phyloP scores from a whole-genome alignment of 2,113 vertebrate genomes.

The Siniperca chuatsi region DNA sequence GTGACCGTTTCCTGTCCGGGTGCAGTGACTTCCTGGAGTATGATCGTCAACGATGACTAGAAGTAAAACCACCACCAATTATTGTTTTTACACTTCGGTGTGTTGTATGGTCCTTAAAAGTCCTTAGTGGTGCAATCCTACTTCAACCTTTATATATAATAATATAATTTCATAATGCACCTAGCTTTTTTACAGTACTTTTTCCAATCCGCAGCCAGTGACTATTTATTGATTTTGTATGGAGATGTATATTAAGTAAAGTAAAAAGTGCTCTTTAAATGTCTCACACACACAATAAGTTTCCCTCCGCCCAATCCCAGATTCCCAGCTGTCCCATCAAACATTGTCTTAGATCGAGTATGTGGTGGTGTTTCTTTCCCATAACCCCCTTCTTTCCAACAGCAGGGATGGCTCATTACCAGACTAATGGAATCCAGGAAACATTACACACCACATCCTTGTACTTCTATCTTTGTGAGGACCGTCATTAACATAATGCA shows the following conservation, averaged over 20 bases:
- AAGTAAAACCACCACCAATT: too few species aligned
- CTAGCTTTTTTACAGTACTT: too few species aligned
- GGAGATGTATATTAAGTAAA: background rate
- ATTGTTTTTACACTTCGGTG: too few species aligned
- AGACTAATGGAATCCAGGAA: constrained; percentile 51
- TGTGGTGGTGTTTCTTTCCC: constrained; percentile 35
- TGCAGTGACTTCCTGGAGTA: too few species aligned
- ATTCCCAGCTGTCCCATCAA: constrained; percentile 1
- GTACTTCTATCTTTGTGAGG: too few species aligned
- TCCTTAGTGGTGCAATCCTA: background rate
- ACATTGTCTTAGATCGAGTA: constrained; percentile 11
- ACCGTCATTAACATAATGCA: too few species aligned
- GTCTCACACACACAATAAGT: background rate
- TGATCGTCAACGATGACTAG: too few species aligned
- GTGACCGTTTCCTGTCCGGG: too few species aligned
- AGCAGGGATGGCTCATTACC: constrained; percentile 14
- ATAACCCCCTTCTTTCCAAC: constrained; percentile 24
- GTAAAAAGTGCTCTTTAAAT: too few species aligned
- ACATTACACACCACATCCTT: background rate
- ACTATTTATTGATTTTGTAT: background rate
- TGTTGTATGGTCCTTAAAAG: too few species aligned
- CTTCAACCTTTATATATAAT: background rate
- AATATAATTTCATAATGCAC: too few species aligned
- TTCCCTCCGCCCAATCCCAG: constrained; percentile 27
- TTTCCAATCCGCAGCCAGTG: background rate